Evolutionary conservation across 2,797 vertebrate species (phyloP).

Genomic region (Periparus ater): DNA sequence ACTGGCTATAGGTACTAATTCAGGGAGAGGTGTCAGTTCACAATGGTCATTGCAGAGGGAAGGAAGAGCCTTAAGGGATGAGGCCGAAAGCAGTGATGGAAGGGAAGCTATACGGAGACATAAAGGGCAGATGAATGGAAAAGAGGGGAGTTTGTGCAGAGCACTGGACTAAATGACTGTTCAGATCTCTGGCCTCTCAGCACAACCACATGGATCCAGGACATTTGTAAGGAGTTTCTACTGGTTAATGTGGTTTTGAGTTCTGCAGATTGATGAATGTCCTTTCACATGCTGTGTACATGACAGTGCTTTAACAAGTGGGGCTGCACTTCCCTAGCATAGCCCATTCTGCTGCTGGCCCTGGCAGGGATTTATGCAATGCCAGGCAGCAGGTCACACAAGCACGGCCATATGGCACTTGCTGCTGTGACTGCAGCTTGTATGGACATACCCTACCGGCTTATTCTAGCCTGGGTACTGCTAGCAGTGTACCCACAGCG

Average conservation of each 20-base stretch:
- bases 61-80: background rate
- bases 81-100: background rate
- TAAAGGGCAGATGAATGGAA: background rate
- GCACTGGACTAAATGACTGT: background rate
- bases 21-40: background rate
- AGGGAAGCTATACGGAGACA: background rate
- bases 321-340: background rate
- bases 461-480: background rate
- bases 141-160: background rate
- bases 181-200: background rate
- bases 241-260: background rate
- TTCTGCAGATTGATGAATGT: background rate
- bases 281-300: background rate
- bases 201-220: background rate
- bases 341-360: background rate
- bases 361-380: background rate
- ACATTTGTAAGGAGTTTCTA: background rate
- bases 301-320: background rate
- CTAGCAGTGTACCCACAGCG: background rate
- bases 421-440: constrained; percentile 7
- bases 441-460: background rate
- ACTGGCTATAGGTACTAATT: background rate
- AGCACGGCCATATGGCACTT: background rate
- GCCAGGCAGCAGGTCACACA: background rate
- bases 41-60: background rate